Percentiles rank a stretch among this genome's conserved stretches.
phyloP scores from a whole-genome alignment of 1,140 invertebrate genomes.

The Formica selysi region DNA sequence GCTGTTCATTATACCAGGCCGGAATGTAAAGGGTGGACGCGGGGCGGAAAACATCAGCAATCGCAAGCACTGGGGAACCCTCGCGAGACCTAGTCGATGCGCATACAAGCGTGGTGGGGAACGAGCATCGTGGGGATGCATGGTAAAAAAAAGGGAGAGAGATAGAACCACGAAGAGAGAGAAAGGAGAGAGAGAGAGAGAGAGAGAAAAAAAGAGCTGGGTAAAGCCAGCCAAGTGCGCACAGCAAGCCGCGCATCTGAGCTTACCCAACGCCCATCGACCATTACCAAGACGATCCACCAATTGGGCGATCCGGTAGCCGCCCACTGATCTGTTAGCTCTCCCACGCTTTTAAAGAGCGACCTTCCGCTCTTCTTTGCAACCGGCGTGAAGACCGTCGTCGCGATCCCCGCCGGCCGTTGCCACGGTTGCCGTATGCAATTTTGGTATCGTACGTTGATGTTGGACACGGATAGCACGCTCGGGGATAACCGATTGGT shows the following conservation, averaged over 20 bases:
- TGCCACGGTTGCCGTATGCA: constrained; percentile 70
- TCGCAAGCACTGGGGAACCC: neutral
- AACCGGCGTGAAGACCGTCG: constrained; percentile 8
- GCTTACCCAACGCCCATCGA: constrained; percentile 83
- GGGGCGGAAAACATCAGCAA: constrained; percentile 13
- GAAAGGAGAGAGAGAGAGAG: constrained; percentile 7
- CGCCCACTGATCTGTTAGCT: constrained; percentile 81
- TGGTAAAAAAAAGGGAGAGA: constrained; percentile 29
- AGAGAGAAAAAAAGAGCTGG: constrained; percentile 30
- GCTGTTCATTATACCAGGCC: constrained; percentile 31
- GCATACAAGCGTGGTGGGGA: neutral
- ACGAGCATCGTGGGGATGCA: constrained; percentile 46
- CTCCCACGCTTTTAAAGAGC: constrained; percentile 67
- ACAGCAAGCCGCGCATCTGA: constrained; percentile 80
- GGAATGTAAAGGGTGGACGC: constrained; percentile 37
- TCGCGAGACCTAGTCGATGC: constrained; percentile 21
- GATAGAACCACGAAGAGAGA: constrained; percentile 23
- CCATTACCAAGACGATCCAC: constrained; percentile 84
- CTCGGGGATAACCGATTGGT: constrained; percentile 64
- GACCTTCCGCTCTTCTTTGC: constrained; percentile 66
- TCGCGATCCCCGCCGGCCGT: constrained; percentile 24
- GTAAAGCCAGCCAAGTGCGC: constrained; percentile 79
- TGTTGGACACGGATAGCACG: constrained; percentile 56
- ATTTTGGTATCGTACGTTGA: constrained; percentile 75
- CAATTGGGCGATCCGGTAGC: constrained; percentile 84